Evolutionary conservation across 2,888 invertebrate species (phyloP).

Genomic region (Macrophya alboannulata): DNA sequence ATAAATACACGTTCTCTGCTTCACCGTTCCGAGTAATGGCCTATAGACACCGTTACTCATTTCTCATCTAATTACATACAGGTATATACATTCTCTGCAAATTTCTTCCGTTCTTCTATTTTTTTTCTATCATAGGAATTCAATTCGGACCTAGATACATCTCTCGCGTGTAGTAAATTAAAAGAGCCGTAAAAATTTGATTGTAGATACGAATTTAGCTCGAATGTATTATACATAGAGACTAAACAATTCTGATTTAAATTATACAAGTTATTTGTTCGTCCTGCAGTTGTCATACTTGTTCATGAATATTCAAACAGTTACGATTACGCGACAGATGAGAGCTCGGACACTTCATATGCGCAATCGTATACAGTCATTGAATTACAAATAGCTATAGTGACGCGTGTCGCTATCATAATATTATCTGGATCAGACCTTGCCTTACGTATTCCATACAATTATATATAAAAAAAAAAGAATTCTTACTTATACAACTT

Average conservation of each 20-base stretch:
- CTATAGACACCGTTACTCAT: slow-evolving; percentile 10
- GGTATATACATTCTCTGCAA: not conserved
- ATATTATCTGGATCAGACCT: slow-evolving; percentile 23
- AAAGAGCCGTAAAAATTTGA: not conserved
- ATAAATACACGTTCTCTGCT: slow-evolving; percentile 15
- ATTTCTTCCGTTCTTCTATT: not conserved
- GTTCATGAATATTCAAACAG: slow-evolving; percentile 45
- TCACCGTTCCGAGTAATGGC: not conserved
- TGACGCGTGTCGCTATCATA: slow-evolving; percentile 17
- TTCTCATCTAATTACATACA: not conserved
- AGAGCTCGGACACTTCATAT: slow-evolving; percentile 1
- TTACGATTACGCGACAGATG: slow-evolving; percentile 46
- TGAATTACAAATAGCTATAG: slow-evolving; percentile 36
- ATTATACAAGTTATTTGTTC: not conserved
- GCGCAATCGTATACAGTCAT: slow-evolving; percentile 25
- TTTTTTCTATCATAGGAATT: not conserved
- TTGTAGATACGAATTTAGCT: not conserved
- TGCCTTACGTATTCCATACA: not conserved
- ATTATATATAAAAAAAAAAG: slow-evolving; percentile 25
- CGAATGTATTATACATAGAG: not conserved
- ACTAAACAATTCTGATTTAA: slow-evolving; percentile 19
- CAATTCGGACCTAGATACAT: not conserved
- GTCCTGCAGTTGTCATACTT: not conserved
- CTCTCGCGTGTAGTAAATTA: not conserved
- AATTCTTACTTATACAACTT: not conserved